Evolutionary conservation across 2,797 vertebrate genomes (phyloP).

Genomic region (Gymnothorax javanicus): DNA sequence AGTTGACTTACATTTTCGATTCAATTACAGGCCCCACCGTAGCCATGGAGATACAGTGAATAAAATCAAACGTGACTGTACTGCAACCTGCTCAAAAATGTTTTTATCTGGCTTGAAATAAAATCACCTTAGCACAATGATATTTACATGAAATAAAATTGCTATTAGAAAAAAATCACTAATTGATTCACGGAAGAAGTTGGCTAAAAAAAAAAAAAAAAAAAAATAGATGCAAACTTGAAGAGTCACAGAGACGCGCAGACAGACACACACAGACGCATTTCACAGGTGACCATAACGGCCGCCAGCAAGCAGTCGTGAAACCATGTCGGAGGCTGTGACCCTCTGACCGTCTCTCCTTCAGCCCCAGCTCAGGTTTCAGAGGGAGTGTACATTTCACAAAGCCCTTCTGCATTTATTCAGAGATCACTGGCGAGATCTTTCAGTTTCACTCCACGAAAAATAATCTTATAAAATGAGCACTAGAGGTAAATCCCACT

Average conservation of each 20-base stretch:
- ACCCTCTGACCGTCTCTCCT: background rate
- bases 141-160: background rate
- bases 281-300: background rate
- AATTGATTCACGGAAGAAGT: background rate
- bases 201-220: too few species aligned
- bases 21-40: slow-evolving; percentile 7
- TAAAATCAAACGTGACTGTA: background rate
- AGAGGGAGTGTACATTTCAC: background rate
- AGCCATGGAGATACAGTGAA: background rate
- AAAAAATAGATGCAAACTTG: too few species aligned
- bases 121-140: background rate
- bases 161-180: background rate
- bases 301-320: background rate
- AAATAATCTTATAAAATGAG: background rate
- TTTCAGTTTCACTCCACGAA: background rate
- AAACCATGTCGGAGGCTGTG: background rate
- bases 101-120: background rate
- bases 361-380: background rate
- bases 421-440: background rate
- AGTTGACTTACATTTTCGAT: background rate
- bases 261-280: background rate
- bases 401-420: background rate
- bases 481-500: background rate
- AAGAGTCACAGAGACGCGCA: background rate
- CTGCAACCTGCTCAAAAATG: background rate